Evolutionary conservation across 2,797 vertebrate genomes (phyloP).

Genomic region (Eremophila alpestris): DNA sequence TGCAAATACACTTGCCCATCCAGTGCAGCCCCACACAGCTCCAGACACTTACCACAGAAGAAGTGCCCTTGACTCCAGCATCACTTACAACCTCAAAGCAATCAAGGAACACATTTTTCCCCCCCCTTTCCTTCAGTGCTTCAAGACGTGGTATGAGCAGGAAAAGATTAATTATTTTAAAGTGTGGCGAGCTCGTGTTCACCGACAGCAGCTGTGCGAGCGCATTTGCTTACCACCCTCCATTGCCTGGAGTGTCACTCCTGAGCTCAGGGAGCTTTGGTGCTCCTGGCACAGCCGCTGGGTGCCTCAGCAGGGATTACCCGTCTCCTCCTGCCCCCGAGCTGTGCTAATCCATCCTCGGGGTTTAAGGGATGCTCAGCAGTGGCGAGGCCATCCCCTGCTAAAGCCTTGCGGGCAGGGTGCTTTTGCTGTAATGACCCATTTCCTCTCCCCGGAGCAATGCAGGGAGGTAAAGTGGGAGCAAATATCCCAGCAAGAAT

Average conservation of each 20-base stretch:
- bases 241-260: not conserved
- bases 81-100: not conserved
- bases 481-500: not conserved
- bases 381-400: not conserved
- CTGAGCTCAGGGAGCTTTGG: not conserved
- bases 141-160: not conserved
- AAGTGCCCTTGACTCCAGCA: not conserved
- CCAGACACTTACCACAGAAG: not conserved
- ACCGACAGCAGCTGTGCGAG: not conserved
- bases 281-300: not conserved
- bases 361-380: not conserved
- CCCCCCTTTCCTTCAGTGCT: not conserved
- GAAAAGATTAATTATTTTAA: not conserved
- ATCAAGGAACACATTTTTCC: not conserved
- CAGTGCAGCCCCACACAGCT: not conserved
- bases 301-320: not conserved
- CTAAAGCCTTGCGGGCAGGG: not conserved
- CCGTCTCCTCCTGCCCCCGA: not conserved
- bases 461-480: not conserved
- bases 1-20: not conserved
- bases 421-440: not conserved
- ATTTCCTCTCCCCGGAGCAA: constrained; percentile 9
- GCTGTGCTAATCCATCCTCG: not conserved
- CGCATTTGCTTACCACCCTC: not conserved
- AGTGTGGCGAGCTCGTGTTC: not conserved